Conservation (phyloP, 2,113 vertebrate genomes). For the Thinocorus orbignyianus region DNA sequence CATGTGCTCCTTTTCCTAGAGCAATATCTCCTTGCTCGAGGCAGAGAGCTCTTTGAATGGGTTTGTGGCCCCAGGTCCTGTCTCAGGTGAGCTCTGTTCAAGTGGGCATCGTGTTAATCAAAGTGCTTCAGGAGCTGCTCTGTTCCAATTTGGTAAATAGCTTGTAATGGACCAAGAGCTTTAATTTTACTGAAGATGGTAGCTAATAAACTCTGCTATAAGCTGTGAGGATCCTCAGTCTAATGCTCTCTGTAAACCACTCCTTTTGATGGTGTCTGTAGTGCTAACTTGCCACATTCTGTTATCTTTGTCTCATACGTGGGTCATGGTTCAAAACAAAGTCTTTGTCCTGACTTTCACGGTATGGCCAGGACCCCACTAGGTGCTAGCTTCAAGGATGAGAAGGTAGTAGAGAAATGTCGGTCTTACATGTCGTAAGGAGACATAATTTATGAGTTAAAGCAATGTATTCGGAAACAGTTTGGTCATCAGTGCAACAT, state of each 20-base stretch:
- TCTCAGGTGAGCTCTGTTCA: background rate
- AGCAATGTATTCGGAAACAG: background rate
- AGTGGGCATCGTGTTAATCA: background rate
- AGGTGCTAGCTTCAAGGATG: background rate
- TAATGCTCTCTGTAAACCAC: background rate
- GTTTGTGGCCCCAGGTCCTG: background rate
- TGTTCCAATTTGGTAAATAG: background rate
- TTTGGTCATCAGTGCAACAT: background rate
- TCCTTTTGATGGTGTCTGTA: background rate
- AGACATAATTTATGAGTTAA: background rate
- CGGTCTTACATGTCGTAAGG: rapidly evolving
- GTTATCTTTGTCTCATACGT: background rate
- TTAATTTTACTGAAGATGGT: background rate
- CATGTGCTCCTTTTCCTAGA: background rate
- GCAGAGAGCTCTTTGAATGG: background rate
- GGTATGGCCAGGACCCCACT: background rate
- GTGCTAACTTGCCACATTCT: background rate
- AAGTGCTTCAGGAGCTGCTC: background rate
- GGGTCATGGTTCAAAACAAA: background rate
- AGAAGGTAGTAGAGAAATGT: background rate
- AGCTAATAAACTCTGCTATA: background rate
- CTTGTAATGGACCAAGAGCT: background rate
- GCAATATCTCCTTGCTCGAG: background rate
- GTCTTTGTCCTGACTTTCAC: background rate
- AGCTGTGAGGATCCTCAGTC: background rate